phyloP scores from a whole-genome alignment of 2,113 vertebrate genomes.

The Progne subis region DNA sequence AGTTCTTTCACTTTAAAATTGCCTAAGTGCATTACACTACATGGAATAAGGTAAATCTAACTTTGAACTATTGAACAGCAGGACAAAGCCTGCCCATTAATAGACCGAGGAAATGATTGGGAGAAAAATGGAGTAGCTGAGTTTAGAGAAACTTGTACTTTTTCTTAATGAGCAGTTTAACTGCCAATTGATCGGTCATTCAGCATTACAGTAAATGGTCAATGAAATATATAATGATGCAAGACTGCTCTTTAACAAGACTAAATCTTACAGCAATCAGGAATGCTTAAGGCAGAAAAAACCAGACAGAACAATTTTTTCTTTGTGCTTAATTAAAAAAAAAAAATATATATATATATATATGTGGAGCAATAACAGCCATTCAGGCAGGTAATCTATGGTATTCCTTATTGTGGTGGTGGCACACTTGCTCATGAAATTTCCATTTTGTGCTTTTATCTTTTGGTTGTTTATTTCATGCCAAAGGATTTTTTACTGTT shows the following conservation, averaged over 20 bases:
- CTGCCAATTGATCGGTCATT: slow-evolving; percentile 45
- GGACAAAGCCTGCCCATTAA: slow-evolving; percentile 44
- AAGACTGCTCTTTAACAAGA: neutral
- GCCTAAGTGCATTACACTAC: slow-evolving; percentile 4
- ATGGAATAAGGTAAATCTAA: slow-evolving; percentile 17
- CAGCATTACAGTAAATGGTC: slow-evolving; percentile 28
- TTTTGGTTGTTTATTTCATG: neutral
- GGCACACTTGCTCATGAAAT: neutral
- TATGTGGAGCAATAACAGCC: neutral
- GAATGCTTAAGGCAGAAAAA: neutral
- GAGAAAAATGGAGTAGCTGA: slow-evolving; percentile 38
- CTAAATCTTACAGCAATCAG: neutral
- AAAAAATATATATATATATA: neutral
- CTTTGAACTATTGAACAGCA: slow-evolving; percentile 15
- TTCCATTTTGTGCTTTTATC: neutral
- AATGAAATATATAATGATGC: slow-evolving; percentile 40
- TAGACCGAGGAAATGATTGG: slow-evolving; percentile 1
- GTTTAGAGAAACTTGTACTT: slow-evolving; percentile 46
- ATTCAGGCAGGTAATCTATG: neutral
- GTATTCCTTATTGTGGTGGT: neutral
- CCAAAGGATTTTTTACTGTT: neutral
- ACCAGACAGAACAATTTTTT: neutral
- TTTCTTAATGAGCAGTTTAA: slow-evolving; percentile 53
- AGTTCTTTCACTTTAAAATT: slow-evolving; percentile 26
- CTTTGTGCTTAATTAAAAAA: neutral